Evolutionary conservation across 1,140 invertebrate genomes (phyloP), one percentile per base, ranked within the genome.

Genomic region (Scaptomyza pallida): DNA sequence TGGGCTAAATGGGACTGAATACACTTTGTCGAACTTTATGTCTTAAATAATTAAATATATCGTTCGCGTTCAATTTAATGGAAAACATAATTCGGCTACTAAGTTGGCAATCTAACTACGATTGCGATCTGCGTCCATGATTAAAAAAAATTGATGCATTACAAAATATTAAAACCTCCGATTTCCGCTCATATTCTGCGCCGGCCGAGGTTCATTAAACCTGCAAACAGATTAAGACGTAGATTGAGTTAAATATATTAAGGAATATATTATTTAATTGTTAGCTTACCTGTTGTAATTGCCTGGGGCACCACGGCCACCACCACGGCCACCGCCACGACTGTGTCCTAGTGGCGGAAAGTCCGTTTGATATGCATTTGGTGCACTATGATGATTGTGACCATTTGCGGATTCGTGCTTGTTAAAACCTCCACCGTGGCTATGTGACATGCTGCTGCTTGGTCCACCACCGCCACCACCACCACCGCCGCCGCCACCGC

Each of bases 341-440:
- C 62, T 79, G 13, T 30, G 26, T 30, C 77, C 80, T 33, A 90
- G 43, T 0, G 85, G 79, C 1, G 81, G 89, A 17, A 90, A 89
- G 17, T 90, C 77, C n/a, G 72, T 48, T 52, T 86, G 80, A 77
- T 89, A 88, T 93, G 92, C 62, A 92, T 92, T 30, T 89, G 78
- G 75, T 92, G 93, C 50, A 91, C 91, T 72, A 15, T 78, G 62
- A 92, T 92, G 62, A 92, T 92, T 69, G 15, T 82, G 67, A 45
- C 50, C 64, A 26, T 76, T 78, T 5, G 56, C 41, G 5, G 56
- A 33, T 17, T 60, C 76, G 4, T 72, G 82, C 17, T 82, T 86
- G 33, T 37, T 68, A 26, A 62, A 59, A 30, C 26, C 26, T 9
- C 26, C 26, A 30, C 26, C 26, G 26, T 30, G 26, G 3, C 45